phyloP scores from a whole-genome alignment of 2,888 invertebrate species.

The Lymantria monacha region DNA sequence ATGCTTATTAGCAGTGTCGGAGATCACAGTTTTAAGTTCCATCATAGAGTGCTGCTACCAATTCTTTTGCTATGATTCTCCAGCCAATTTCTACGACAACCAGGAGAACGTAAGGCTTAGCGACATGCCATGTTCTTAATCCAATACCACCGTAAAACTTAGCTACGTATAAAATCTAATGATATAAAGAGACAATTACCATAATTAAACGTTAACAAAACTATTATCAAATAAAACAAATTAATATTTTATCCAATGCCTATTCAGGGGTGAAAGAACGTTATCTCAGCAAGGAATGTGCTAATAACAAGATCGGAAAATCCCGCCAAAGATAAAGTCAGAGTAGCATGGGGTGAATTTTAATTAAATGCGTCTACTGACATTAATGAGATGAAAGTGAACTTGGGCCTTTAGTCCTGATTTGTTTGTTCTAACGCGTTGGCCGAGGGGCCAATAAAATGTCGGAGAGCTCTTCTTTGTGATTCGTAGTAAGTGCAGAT shows the following conservation, averaged over 20 bases:
- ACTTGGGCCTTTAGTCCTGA: constrained; percentile 70
- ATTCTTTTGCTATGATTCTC: too few species aligned
- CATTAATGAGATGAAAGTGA: constrained; percentile 78
- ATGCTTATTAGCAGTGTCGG: too few species aligned
- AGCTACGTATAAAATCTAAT: too few species aligned
- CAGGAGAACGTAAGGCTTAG: too few species aligned
- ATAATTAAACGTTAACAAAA: neutral
- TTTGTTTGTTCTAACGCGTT: constrained; percentile 72
- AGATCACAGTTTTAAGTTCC: too few species aligned
- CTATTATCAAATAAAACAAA: neutral
- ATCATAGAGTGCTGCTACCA: too few species aligned
- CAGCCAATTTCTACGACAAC: too few species aligned
- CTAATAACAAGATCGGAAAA: constrained; percentile 72
- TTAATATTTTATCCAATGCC: constrained; percentile 3
- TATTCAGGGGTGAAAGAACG: constrained; percentile 35
- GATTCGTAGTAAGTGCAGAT: neutral
- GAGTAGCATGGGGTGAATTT: constrained; percentile 70
- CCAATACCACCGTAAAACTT: too few species aligned
- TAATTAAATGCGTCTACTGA: constrained; percentile 76
- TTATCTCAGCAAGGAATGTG: constrained; percentile 54
- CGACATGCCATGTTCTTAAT: too few species aligned
- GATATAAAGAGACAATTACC: neutral
- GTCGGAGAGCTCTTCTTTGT: constrained; percentile 39
- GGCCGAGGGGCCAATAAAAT: constrained; percentile 45
- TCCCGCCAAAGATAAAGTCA: constrained; percentile 63